Evolutionary conservation across 1,140 invertebrate species (phyloP).

Genomic region (Megalopta genalis): DNA sequence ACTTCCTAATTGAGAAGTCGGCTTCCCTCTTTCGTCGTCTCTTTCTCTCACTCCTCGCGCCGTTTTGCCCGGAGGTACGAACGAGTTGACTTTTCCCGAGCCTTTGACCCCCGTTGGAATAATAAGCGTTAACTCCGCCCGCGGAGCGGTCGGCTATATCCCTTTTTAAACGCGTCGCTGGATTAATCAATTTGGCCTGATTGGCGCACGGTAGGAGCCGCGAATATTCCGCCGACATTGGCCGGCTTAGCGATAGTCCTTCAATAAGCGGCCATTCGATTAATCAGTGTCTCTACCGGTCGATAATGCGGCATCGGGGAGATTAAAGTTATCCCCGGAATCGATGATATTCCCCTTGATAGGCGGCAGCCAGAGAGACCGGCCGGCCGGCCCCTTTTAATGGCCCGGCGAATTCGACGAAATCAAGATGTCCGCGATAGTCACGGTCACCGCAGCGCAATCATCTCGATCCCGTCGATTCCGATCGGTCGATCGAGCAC

Average conservation of each 20-base stretch:
- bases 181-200: slow-evolving; percentile 31
- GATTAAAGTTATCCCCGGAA: slow-evolving; percentile 35
- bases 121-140: too few species aligned
- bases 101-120: too few species aligned
- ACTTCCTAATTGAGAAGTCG: not conserved
- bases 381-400: not conserved
- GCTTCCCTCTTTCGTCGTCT: too few species aligned
- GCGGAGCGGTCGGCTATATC: not conserved
- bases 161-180: not conserved
- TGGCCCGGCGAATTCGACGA: not conserved
- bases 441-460: too few species aligned
- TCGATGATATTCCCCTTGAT: slow-evolving; percentile 15
- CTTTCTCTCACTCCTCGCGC: too few species aligned
- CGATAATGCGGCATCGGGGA: slow-evolving; percentile 30
- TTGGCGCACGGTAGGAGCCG: slow-evolving; percentile 7
- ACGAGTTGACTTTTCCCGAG: too few species aligned
- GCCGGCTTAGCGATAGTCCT: slow-evolving; percentile 40
- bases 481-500: too few species aligned
- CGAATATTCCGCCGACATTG: slow-evolving; percentile 34
- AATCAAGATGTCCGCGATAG: not conserved
- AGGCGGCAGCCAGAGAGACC: too few species aligned
- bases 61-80: too few species aligned
- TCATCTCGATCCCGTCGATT: too few species aligned
- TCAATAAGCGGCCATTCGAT: slow-evolving; percentile 44
- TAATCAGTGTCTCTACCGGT: slow-evolving; percentile 36